A percentile compares a stretch with the other conserved stretches of the same genome.
Evolutionary conservation across 2,888 invertebrate species (phyloP).

Genomic region (Furcula furcula): DNA sequence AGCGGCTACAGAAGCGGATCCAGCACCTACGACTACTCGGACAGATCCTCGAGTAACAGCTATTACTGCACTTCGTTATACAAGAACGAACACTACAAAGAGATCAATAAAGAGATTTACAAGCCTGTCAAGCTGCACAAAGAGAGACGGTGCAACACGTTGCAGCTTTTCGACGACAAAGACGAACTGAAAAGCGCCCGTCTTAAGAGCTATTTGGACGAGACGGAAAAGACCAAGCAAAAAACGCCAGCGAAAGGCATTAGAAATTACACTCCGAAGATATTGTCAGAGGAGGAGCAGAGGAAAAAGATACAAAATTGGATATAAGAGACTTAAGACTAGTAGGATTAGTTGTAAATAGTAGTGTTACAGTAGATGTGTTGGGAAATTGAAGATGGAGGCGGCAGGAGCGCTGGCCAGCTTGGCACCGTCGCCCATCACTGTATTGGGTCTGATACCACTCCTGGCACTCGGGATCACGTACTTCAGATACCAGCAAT

Average conservation of each 20-base stretch:
- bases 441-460: constrained; percentile 88
- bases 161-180: constrained; percentile 67
- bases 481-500: constrained; percentile 89
- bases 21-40: constrained; percentile 69
- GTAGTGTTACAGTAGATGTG: constrained; percentile 70
- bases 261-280: constrained; percentile 88
- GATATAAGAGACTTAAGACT: constrained; percentile 80
- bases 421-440: constrained; percentile 84
- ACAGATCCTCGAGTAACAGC: constrained; percentile 64
- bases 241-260: constrained; percentile 78
- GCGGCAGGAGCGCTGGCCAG: constrained; percentile 79
- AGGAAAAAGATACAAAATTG: constrained; percentile 83
- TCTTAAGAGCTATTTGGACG: constrained; percentile 61
- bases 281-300: constrained; percentile 81
- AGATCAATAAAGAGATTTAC: constrained; percentile 72
- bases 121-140: constrained; percentile 76
- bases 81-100: constrained; percentile 77
- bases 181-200: constrained; percentile 59
- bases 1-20: constrained; percentile 75
- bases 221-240: constrained; percentile 70
- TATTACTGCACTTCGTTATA: constrained; percentile 73
- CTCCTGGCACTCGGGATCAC: constrained; percentile 90
- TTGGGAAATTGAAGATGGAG: constrained; percentile 62
- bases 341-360: constrained; percentile 74
- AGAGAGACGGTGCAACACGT: constrained; percentile 65